A percentile compares a stretch with the other conserved stretches of the same genome.
phyloP scores from a whole-genome alignment of 2,888 invertebrate genomes.

The Phyto melanocephala region DNA sequence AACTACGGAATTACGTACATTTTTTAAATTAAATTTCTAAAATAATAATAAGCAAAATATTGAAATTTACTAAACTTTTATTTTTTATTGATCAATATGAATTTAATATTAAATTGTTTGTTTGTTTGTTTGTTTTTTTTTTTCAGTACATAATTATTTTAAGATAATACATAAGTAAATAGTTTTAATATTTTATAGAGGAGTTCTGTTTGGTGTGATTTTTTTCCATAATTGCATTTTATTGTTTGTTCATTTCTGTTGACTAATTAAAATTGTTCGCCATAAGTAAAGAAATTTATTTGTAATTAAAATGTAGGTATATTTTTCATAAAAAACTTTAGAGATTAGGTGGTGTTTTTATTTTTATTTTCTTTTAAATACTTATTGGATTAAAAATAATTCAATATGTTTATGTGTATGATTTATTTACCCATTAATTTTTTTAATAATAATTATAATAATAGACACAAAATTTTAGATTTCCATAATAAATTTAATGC shows the following conservation, averaged over 20 bases:
- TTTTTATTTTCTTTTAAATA: too few relatives aligned
- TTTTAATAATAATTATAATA: slow-evolving; percentile 24
- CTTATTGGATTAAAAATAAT: slow-evolving; percentile 44
- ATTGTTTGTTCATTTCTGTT: slow-evolving; percentile 8
- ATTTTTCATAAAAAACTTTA: slow-evolving; percentile 14
- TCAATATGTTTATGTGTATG: slow-evolving; percentile 1
- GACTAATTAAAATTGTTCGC: slow-evolving; percentile 29
- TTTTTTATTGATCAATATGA: slow-evolving; percentile 46
- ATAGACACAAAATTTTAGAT: slow-evolving; percentile 52
- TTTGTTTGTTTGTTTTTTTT: too few relatives aligned
- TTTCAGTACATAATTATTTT: slow-evolving; percentile 36
- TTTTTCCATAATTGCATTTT: slow-evolving; percentile 45
- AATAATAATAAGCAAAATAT: slow-evolving; percentile 11
- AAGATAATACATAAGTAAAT: slow-evolving; percentile 47
- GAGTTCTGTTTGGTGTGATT: slow-evolving; percentile 10
- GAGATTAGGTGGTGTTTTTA: slow-evolving; percentile 51
- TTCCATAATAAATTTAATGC: slow-evolving; percentile 22
- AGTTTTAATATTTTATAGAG: slow-evolving; percentile 36
- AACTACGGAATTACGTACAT: too few relatives aligned
- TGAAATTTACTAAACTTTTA: slow-evolving; percentile 38
- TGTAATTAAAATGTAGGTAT: slow-evolving; percentile 12
- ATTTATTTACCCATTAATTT: slow-evolving; percentile 11
- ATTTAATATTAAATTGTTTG: slow-evolving; percentile 39
- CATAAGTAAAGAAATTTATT: slow-evolving; percentile 23
- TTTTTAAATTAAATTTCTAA: too few relatives aligned